A percentile compares a stretch with the other conserved stretches of the same genome.
Evolutionary conservation across 2,888 invertebrate genomes (phyloP).

Genomic region (Agriopis aurantiaria): DNA sequence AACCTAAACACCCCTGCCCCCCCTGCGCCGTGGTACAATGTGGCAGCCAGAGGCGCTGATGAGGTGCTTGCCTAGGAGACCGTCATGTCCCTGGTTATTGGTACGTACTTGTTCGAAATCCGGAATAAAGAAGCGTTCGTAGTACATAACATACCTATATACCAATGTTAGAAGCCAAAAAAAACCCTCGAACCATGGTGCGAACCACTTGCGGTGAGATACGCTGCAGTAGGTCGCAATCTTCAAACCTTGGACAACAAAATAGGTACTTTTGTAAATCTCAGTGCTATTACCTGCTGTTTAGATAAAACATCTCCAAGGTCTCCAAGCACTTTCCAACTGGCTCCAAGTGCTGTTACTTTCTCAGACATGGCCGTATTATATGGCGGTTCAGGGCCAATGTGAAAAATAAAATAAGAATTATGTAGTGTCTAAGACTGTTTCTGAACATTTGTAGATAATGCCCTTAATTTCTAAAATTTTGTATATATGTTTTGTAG

Average conservation of each 20-base stretch:
- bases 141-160: too few relatives aligned
- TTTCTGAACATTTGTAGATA: slow-evolving; percentile 30
- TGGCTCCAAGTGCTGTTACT: slow-evolving; percentile 33
- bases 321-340: slow-evolving; percentile 51
- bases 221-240: background rate
- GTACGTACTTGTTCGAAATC: too few relatives aligned
- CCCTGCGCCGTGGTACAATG: too few relatives aligned
- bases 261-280: background rate
- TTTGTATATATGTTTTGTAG: background rate
- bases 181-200: too few relatives aligned
- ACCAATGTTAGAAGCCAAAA: too few relatives aligned
- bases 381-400: slow-evolving; percentile 40
- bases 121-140: too few relatives aligned
- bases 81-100: too few relatives aligned
- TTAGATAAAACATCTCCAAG: slow-evolving; percentile 42
- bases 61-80: too few relatives aligned
- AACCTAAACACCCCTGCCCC: too few relatives aligned
- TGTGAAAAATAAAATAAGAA: slow-evolving; percentile 48
- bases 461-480: background rate
- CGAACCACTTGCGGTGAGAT: too few relatives aligned
- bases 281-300: slow-evolving; percentile 2
- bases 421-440: slow-evolving; percentile 28
- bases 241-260: background rate
- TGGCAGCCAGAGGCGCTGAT: too few relatives aligned
- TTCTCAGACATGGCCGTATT: slow-evolving; percentile 46